These are phyloP conservation scores for Sorex maritimensis DNA, from an alignment of 2,797 vertebrate species.

Conservation along the genomic window DNA sequence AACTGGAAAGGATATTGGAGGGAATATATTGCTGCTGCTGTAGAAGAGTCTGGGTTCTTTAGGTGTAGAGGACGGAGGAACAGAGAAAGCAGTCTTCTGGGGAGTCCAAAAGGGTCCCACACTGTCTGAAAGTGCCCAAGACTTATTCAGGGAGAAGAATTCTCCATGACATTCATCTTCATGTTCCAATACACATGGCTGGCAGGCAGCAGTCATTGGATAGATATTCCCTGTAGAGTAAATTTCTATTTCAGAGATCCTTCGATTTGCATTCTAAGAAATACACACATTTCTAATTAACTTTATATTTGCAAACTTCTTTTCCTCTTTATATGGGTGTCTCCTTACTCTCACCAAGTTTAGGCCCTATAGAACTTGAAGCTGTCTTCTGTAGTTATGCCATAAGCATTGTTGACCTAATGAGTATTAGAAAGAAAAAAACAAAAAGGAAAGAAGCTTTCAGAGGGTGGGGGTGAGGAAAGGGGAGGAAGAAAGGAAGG, in stretches of 20 bases:
- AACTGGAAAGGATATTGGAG: not conserved
- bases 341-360: slow-evolving; percentile 18
- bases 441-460: not conserved
- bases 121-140: not conserved
- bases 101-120: not conserved
- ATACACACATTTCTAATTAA: not conserved
- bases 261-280: slow-evolving; percentile 31
- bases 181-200: not conserved
- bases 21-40: not conserved
- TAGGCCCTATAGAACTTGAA: not conserved
- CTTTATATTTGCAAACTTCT: slow-evolving; percentile 34
- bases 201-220: not conserved
- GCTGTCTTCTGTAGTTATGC: not conserved
- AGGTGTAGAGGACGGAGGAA: slow-evolving; percentile 6
- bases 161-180: not conserved
- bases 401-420: slow-evolving; percentile 41
- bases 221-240: not conserved
- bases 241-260: not conserved
- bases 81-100: not conserved
- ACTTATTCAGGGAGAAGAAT: not conserved
- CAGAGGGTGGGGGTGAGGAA: not conserved
- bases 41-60: not conserved
- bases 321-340: slow-evolving; percentile 43
- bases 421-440: not conserved
- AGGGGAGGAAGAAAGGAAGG: not conserved